Conservation (phyloP, 1,140 invertebrate genomes). For the Zelostemma sp. region DNA sequence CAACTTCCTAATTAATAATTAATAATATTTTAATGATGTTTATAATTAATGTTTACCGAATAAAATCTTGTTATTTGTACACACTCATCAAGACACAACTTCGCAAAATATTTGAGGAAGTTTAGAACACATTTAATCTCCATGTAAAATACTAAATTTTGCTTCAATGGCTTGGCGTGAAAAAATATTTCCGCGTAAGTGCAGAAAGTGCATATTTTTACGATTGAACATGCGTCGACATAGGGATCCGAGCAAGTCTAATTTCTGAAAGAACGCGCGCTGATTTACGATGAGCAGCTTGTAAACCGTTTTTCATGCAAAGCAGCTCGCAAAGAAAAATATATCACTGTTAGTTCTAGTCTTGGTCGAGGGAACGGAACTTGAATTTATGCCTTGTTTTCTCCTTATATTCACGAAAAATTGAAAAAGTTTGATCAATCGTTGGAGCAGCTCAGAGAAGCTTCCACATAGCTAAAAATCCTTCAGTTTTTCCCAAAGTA, state of each 20-base stretch:
- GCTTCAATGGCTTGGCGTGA: no score
- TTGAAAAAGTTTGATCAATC: neutral
- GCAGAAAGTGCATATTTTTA: neutral
- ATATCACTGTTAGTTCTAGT: neutral
- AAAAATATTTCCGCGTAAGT: neutral
- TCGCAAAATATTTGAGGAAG: no score
- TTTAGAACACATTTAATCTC: no score
- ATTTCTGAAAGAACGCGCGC: constrained; percentile 4
- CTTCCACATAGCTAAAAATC: no score
- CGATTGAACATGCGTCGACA: neutral
- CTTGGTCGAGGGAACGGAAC: neutral
- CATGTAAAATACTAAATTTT: no score
- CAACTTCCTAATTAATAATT: no score
- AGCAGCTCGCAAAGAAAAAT: neutral
- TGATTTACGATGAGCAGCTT: neutral
- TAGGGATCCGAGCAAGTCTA: neutral
- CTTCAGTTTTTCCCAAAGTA: no score
- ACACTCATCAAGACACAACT: no score
- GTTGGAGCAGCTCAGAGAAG: no score
- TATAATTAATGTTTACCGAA: no score
- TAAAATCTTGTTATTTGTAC: no score
- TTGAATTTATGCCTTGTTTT: neutral
- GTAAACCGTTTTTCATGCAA: constrained; percentile 5
- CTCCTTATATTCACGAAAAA: neutral
- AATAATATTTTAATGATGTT: no score